phyloP scores from a whole-genome alignment of 2,113 vertebrate genomes.

The Mohoua ochrocephala region DNA sequence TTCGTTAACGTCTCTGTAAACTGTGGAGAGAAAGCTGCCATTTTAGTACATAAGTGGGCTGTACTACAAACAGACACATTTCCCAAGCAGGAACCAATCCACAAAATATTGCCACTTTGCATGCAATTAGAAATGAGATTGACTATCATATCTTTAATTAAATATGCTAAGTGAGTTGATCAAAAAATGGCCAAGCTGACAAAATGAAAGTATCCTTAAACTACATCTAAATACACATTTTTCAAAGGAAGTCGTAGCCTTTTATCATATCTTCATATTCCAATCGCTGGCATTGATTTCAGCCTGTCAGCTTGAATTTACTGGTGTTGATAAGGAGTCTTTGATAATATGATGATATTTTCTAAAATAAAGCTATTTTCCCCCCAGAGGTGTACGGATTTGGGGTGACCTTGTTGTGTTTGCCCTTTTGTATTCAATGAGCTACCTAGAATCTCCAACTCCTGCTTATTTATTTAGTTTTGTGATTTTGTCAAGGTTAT shows the following conservation, averaged over 20 bases:
- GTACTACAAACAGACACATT: slow-evolving; percentile 2
- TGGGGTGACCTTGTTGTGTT: neutral
- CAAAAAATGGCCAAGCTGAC: neutral
- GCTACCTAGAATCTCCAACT: neutral
- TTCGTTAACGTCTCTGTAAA: slow-evolving; percentile 35
- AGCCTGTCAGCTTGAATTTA: neutral
- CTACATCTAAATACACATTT: neutral
- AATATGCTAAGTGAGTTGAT: slow-evolving; percentile 19
- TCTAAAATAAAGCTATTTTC: neutral
- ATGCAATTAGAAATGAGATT: neutral
- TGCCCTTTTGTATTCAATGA: neutral
- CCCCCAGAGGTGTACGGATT: neutral
- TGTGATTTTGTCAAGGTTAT: neutral
- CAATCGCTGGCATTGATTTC: neutral
- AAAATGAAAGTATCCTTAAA: slow-evolving; percentile 4
- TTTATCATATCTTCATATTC: neutral
- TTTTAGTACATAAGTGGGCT: slow-evolving; percentile 35
- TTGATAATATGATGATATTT: neutral
- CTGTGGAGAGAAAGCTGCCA: slow-evolving; percentile 28
- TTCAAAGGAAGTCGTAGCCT: neutral
- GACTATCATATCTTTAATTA: neutral
- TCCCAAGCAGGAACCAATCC: neutral
- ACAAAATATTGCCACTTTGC: neutral
- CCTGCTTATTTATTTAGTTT: neutral
- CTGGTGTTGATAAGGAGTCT: neutral